These are phyloP conservation scores for Phasianus colchicus DNA, from an alignment of 2,113 vertebrate genomes.

Conservation along the genomic window DNA sequence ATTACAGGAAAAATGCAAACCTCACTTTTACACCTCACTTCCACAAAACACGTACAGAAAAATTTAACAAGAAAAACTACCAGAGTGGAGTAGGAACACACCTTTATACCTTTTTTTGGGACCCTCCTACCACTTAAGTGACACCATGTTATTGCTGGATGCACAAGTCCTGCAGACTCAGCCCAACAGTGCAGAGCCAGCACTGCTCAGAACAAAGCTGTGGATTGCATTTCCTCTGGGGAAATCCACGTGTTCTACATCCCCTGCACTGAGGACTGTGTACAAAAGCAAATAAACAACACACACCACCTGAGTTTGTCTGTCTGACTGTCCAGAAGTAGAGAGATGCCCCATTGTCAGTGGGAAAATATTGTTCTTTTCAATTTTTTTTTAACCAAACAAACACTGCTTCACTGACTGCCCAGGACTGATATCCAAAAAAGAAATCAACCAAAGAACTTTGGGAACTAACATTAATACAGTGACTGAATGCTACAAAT, in stretches of 20 bases:
- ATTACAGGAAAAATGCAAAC: neutral
- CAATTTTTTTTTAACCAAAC: neutral
- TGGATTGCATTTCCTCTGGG: accelerated
- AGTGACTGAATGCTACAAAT: neutral
- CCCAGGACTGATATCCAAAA: neutral
- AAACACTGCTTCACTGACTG: neutral
- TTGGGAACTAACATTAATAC: accelerated
- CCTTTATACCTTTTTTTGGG: neutral
- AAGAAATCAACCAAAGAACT: neutral
- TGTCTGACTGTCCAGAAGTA: neutral
- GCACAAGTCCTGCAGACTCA: neutral
- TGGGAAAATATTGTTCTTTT: neutral
- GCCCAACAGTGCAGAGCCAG: neutral
- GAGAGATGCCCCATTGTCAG: neutral
- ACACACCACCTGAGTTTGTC: accelerated
- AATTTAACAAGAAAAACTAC: neutral
- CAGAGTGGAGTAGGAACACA: neutral
- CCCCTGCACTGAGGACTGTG: neutral
- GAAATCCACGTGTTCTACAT: neutral
- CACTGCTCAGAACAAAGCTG: neutral
- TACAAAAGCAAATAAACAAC: neutral
- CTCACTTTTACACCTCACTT: neutral
- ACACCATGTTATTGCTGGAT: neutral
- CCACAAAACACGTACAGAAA: neutral
- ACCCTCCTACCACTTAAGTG: neutral